Base-by-base conservation (phyloP, 2,888 invertebrate species). In the Margaritifera margaritifera region DNA sequence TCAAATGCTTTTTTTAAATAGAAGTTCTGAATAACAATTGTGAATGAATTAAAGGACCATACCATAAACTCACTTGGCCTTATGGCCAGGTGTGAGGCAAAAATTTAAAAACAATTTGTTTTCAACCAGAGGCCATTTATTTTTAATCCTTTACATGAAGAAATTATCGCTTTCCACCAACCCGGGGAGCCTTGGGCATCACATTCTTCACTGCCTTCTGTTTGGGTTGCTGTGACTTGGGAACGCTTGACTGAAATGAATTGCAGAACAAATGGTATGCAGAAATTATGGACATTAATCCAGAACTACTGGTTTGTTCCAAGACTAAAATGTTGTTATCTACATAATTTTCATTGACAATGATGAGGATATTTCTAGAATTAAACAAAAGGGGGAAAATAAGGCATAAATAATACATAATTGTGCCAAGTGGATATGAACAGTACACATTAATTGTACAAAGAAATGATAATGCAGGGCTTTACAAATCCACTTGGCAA, bases 131-230 rank as follows among this genome's bases (percentile, higher is more conserved):
- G 42, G 42, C 42, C 42, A 42, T 68, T 71, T 58, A 67, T 69
- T 74, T 63, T 60, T 58, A 64, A 8, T 8, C 25, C 55, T 31
- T 54, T 56, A 67, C 25, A 66, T 77, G 64, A 73, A 73, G 73
- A 77, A 75, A 66, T 96, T 95, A 99, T 93, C 99, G 96, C 92
- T 99, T 99, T 91, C 98, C 98, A 90, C 98, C 98, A 86, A 99
- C 97, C 87, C 97, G 94, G 74, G 98, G 97, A 66, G 96, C 96
- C 66, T 95, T 92, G 70, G 97, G 95, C 89, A 95, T 95, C 84
- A 94, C 93, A 83, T 95, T 94, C 92, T 97, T 98, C 53, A 95
- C 92, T 70, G 96, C 95, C 91, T 98, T 98, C 81, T 94, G 93
- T 91, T 97, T 96, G 8, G 78, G 77, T 56, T 68, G 93, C 62